These are phyloP conservation scores for Brevimyrus niger DNA, from an alignment of 2,113 vertebrate genomes.

Conservation along the genomic window DNA sequence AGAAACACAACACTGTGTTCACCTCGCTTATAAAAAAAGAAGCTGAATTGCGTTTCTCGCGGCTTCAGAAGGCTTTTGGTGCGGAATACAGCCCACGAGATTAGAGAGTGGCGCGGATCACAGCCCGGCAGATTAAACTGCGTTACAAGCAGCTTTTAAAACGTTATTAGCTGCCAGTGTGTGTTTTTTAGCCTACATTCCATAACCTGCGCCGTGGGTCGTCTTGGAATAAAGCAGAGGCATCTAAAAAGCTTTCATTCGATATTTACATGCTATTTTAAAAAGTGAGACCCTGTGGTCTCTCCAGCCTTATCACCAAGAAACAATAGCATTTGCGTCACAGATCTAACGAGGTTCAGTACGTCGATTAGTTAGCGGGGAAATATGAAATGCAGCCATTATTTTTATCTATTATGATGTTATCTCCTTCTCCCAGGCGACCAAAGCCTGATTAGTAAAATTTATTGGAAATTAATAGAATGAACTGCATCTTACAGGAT, in stretches of 20 bases:
- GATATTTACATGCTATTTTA: slow-evolving; percentile 13
- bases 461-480: slow-evolving; percentile 60
- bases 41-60: not conserved
- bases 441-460: slow-evolving; percentile 63
- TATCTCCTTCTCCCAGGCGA: slow-evolving; percentile 56
- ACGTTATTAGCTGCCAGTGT: not conserved
- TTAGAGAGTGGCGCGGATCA: not conserved
- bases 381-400: slow-evolving; percentile 33
- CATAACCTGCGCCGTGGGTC: not conserved
- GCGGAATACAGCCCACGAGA: not conserved
- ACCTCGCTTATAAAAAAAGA: not conserved
- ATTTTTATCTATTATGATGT: slow-evolving; percentile 57
- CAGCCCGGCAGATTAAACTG: not conserved
- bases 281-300: slow-evolving; percentile 31
- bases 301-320: slow-evolving; percentile 64
- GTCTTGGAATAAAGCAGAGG: not conserved
- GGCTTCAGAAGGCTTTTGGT: not conserved
- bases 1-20: not conserved
- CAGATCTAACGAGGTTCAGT: slow-evolving; percentile 63
- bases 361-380: slow-evolving; percentile 63
- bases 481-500: slow-evolving; percentile 54
- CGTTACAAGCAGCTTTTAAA: not conserved
- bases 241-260: slow-evolving; percentile 8
- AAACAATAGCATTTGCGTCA: slow-evolving; percentile 44
- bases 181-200: not conserved